phyloP scores from a whole-genome alignment of 2,888 invertebrate species.

The Ennomos quercinarius region DNA sequence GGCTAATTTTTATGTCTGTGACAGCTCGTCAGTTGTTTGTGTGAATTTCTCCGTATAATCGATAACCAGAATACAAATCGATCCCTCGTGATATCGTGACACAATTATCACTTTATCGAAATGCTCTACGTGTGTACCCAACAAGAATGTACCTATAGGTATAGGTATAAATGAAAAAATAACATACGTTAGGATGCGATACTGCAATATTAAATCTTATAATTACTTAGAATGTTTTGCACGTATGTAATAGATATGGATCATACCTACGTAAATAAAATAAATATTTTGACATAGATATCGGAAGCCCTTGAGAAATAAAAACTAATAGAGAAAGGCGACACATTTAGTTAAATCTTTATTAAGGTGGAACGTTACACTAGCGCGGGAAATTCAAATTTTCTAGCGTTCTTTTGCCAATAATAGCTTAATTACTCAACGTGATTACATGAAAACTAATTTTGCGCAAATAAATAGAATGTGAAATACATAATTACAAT shows the following conservation, averaged over 20 bases:
- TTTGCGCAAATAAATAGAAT: too few relatives aligned
- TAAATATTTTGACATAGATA: conserved; percentile 30
- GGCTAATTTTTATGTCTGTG: too few relatives aligned
- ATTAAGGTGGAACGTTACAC: too few relatives aligned
- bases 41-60: conserved; percentile 13
- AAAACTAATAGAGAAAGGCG: conserved; percentile 8
- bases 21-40: conserved; percentile 4
- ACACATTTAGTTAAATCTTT: not conserved
- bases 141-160: not conserved
- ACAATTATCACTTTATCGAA: conserved; percentile 17
- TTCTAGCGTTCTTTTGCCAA: too few relatives aligned
- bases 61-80: conserved; percentile 15
- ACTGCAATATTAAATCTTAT: too few relatives aligned
- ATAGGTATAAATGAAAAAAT: conserved; percentile 1
- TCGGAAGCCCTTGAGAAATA: conserved; percentile 14
- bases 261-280: conserved; percentile 19
- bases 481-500: too few relatives aligned
- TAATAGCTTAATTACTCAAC: too few relatives aligned
- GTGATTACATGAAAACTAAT: too few relatives aligned
- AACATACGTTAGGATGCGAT: not conserved
- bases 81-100: conserved; percentile 15
- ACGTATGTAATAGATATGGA: conserved; percentile 13
- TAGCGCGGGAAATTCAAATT: too few relatives aligned
- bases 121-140: conserved; percentile 8
- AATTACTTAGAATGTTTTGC: conserved; percentile 12